Evolutionary conservation across 2,888 invertebrate genomes (phyloP).

Genomic region (Drosophila prostipennis): DNA sequence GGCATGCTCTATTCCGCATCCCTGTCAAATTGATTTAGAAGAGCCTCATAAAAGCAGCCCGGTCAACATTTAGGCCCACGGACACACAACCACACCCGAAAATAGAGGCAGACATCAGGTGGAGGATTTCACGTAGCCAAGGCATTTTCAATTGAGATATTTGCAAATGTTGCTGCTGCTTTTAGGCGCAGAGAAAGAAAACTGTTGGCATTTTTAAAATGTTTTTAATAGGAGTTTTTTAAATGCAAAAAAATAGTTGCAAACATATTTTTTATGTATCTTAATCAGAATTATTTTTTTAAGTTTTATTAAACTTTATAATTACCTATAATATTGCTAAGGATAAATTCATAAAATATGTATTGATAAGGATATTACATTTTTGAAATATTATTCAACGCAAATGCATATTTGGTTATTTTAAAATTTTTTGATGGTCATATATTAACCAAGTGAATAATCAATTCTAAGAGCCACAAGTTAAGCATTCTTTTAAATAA

Average conservation of each 20-base stretch:
- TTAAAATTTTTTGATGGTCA: too few relatives aligned
- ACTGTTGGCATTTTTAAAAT: not conserved
- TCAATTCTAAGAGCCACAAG: too few relatives aligned
- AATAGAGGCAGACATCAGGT: conserved; percentile 38
- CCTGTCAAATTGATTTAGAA: conserved; percentile 50
- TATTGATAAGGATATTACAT: not conserved
- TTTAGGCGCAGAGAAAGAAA: not conserved
- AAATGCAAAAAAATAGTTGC: too few relatives aligned
- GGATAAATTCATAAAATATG: not conserved
- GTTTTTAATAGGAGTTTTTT: not conserved
- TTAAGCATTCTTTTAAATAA: too few relatives aligned
- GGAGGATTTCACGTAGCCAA: conserved; percentile 38
- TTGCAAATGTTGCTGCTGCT: conserved; percentile 34
- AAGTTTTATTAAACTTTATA: too few relatives aligned
- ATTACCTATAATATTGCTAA: too few relatives aligned
- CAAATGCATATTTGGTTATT: too few relatives aligned
- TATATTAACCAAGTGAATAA: too few relatives aligned
- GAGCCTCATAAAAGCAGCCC: conserved; percentile 45
- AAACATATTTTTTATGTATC: not conserved
- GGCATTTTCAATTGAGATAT: conserved; percentile 67
- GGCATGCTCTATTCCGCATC: conserved; percentile 22
- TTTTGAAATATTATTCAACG: too few relatives aligned
- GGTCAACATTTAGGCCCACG: conserved; percentile 22
- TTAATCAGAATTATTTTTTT: not conserved
- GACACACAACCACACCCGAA: conserved; percentile 27